phyloP scores from a whole-genome alignment of 2,888 invertebrate genomes.

The Pycnomerus fuliginosus region DNA sequence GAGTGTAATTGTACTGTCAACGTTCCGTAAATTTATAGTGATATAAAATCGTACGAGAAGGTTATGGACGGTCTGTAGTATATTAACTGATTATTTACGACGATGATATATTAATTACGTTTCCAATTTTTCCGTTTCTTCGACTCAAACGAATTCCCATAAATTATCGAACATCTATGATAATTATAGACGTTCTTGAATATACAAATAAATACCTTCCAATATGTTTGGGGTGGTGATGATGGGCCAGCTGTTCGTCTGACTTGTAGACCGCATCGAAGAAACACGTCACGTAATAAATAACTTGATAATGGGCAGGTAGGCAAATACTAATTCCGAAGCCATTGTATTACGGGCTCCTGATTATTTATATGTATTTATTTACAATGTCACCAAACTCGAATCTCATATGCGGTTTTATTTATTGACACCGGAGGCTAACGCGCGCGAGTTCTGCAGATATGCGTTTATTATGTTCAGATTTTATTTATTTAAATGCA shows the following conservation, averaged over 20 bases:
- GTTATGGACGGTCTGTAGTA: constrained; percentile 23
- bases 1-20: constrained; percentile 33
- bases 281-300: constrained; percentile 34
- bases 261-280: constrained; percentile 9
- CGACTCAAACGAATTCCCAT: constrained; percentile 1
- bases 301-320: constrained; percentile 45
- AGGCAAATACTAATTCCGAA: constrained; percentile 47
- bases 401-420: constrained; percentile 34
- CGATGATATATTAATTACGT: constrained; percentile 27
- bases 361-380: constrained; percentile 47
- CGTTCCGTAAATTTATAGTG: constrained; percentile 31
- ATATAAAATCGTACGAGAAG: constrained; percentile 33
- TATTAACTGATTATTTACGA: constrained; percentile 26
- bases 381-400: constrained; percentile 46
- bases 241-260: constrained; percentile 17
- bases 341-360: constrained; percentile 41
- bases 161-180: constrained; percentile 17
- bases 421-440: constrained; percentile 33
- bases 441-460: constrained; percentile 19
- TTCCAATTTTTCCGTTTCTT: constrained; percentile 24
- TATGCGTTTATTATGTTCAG: constrained; percentile 29
- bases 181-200: constrained; percentile 29
- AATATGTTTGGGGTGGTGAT: constrained; percentile 25
- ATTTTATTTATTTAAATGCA: constrained; percentile 40
- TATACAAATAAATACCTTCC: constrained; percentile 28